Percentiles rank a stretch among this genome's conserved stretches.
These are phyloP conservation scores for Metridium senile DNA, from an alignment of 92 coral and sea anemone genomes.

Conservation along the genomic window DNA sequence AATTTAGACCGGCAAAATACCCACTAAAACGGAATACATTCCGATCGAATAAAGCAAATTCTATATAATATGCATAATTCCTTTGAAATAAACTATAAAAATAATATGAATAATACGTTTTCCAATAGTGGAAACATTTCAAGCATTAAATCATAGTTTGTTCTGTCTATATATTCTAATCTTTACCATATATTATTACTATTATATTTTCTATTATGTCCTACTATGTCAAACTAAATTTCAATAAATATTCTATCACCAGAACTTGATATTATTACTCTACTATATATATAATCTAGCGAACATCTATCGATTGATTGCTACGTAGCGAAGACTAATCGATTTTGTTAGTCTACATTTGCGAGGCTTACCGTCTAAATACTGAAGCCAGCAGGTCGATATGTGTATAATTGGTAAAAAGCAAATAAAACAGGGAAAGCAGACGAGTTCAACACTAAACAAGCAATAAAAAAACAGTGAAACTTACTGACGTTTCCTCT, in stretches of 20 bases:
- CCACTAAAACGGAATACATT: background rate
- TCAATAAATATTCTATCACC: conserved; percentile 11
- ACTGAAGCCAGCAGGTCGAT: no score
- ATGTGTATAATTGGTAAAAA: no score
- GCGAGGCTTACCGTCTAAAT: no score
- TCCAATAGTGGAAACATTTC: background rate
- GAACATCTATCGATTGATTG: no score
- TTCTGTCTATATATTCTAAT: background rate
- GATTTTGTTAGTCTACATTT: no score
- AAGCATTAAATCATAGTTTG: background rate
- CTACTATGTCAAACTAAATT: background rate
- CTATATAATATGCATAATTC: background rate
- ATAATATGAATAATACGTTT: background rate
- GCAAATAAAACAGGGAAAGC: no score
- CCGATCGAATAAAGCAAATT: background rate
- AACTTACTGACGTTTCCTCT: no score
- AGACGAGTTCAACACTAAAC: no score
- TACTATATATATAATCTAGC: no score
- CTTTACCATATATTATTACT: conserved; percentile 9
- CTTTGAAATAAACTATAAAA: conserved; percentile 7
- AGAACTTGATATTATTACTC: background rate
- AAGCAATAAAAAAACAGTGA: no score
- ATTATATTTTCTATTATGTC: background rate
- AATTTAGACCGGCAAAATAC: background rate
- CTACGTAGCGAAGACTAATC: no score